These are phyloP conservation scores for Melanogrammus aeglefinus DNA, from an alignment of 2,797 vertebrate genomes.

Conservation along the genomic window DNA sequence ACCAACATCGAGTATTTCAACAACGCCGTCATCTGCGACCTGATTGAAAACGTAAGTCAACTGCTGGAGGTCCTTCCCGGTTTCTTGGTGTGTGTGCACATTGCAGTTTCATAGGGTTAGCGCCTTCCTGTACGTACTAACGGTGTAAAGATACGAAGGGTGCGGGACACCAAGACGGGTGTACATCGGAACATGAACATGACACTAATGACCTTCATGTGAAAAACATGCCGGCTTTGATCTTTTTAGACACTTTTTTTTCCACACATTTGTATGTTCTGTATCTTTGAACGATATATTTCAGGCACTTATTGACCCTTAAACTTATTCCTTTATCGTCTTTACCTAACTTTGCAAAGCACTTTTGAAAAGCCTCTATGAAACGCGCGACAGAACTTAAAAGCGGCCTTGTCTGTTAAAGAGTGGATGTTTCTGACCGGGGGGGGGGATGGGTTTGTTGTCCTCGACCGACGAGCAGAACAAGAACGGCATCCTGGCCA, in stretches of 20 bases:
- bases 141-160: neutral
- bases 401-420: neutral
- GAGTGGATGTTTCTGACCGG: neutral
- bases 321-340: neutral
- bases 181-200: neutral
- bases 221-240: neutral
- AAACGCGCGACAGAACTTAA: neutral
- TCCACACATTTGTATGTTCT: neutral
- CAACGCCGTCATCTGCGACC: conserved; percentile 95
- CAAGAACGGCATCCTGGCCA: conserved; percentile 95
- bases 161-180: neutral
- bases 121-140: neutral
- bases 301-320: neutral
- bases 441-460: too few relatives aligned
- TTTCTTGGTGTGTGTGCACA: neutral
- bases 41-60: conserved; percentile 98
- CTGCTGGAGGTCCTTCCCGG: neutral
- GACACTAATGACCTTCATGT: too few relatives aligned
- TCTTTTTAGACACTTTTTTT: neutral
- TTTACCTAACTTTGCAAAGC: neutral
- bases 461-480: conserved; percentile 71
- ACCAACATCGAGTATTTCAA: conserved; percentile 99
- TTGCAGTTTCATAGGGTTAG: neutral
- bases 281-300: neutral
- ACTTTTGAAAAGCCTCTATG: neutral